Conservation (phyloP, 1,140 invertebrate genomes). For the Temnothorax nylanderi region DNA sequence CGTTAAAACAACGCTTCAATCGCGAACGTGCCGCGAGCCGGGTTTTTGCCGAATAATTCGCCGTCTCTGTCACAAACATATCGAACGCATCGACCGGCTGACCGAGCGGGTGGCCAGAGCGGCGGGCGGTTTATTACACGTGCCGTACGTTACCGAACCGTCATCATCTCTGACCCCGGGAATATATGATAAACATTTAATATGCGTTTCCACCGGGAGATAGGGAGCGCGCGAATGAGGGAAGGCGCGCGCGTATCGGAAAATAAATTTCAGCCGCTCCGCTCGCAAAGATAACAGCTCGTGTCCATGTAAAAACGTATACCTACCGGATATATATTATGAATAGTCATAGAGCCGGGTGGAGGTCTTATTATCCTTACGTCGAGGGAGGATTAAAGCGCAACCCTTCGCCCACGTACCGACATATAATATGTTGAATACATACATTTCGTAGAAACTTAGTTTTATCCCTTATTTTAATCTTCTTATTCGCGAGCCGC, state of each 20-base stretch:
- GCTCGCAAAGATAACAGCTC: constrained; percentile 5
- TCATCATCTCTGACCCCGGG: constrained; percentile 23
- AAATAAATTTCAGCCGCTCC: constrained; percentile 15
- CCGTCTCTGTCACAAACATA: not conserved
- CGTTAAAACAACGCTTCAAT: constrained; percentile 8
- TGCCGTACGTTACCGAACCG: constrained; percentile 19
- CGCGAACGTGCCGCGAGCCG: not conserved
- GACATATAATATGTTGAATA: not conserved
- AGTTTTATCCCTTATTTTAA: constrained; percentile 45
- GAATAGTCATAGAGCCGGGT: constrained; percentile 23
- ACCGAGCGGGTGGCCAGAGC: too few relatives aligned
- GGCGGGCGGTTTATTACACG: constrained; percentile 27
- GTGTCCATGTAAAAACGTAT: constrained; percentile 24
- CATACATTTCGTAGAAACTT: not conserved
- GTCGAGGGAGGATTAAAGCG: constrained; percentile 16
- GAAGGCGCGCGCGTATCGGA: not conserved
- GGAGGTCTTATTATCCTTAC: constrained; percentile 25
- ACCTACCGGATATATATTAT: not conserved
- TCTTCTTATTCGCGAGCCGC: not conserved
- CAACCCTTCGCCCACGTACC: constrained; percentile 14
- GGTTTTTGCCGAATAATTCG: constrained; percentile 48
- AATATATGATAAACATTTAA: constrained; percentile 53
- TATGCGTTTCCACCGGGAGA: not conserved
- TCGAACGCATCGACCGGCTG: not conserved
- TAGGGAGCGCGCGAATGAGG: constrained; percentile 11